phyloP scores from a whole-genome alignment of 2,113 vertebrate species.

The Centropristis striata region DNA sequence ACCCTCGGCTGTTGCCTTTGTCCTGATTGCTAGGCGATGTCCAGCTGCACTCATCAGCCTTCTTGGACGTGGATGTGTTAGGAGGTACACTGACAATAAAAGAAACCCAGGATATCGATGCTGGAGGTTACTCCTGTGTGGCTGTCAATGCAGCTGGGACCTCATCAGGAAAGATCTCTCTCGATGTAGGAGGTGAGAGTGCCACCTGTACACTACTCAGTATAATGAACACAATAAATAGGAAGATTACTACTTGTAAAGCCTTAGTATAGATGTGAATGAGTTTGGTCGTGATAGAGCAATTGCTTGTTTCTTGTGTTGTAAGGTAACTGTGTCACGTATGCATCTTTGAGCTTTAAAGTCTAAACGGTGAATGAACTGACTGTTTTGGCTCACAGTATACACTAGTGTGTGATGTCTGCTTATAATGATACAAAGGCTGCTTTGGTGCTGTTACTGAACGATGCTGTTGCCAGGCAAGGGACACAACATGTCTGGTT shows the following conservation, averaged over 20 bases:
- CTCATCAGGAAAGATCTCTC: slow-evolving; percentile 89
- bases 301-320: background rate
- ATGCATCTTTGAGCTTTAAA: background rate
- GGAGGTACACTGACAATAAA: slow-evolving; percentile 90
- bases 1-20: background rate
- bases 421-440: slow-evolving; percentile 1
- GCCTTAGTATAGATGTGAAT: background rate
- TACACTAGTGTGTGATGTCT: background rate
- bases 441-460: slow-evolving; percentile 25
- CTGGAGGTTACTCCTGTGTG: slow-evolving; percentile 93
- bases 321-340: background rate
- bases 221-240: background rate
- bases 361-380: background rate
- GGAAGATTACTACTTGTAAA: background rate
- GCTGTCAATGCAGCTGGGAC: slow-evolving; percentile 92
- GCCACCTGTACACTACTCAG: background rate
- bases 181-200: slow-evolving; percentile 95
- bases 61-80: slow-evolving; percentile 84
- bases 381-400: background rate
- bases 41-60: slow-evolving; percentile 87
- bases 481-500: slow-evolving; percentile 10
- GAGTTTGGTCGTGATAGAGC: background rate
- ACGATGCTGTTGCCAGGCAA: slow-evolving; percentile 8
- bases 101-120: slow-evolving; percentile 90
- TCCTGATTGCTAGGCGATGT: slow-evolving; percentile 85